These are phyloP conservation scores for Zelostemma sp. DNA, from an alignment of 1,140 invertebrate species.

Conservation along the genomic window DNA sequence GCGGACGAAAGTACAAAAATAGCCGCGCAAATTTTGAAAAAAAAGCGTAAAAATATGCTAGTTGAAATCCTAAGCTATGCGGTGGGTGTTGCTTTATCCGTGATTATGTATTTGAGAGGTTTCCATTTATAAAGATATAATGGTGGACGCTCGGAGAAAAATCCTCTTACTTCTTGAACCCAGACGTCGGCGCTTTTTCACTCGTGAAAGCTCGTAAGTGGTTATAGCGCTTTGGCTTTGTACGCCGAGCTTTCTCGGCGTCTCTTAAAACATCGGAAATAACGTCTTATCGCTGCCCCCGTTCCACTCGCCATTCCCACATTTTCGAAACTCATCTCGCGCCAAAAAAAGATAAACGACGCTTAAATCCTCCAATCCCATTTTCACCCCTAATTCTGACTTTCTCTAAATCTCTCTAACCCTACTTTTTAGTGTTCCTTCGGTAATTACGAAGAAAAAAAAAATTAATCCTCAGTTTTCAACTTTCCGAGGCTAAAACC, in stretches of 20 bases:
- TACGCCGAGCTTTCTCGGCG: conserved; percentile 43
- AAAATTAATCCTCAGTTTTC: too few species aligned
- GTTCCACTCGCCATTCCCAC: conserved; percentile 21
- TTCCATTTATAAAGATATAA: conserved; percentile 59
- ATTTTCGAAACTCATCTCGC: conserved; percentile 7
- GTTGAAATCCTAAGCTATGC: conserved; percentile 28
- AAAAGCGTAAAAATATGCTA: too few species aligned
- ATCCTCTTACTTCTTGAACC: conserved; percentile 52
- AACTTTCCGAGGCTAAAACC: too few species aligned
- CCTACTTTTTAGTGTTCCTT: too few species aligned
- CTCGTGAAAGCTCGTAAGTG: conserved; percentile 54
- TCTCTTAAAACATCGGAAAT: conserved; percentile 49
- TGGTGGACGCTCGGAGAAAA: conserved; percentile 49
- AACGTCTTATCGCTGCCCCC: conserved; percentile 40
- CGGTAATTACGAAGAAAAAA: too few species aligned
- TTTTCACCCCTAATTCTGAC: too few species aligned
- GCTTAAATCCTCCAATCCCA: not conserved
- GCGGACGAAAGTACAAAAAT: too few species aligned
- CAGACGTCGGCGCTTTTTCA: conserved; percentile 48
- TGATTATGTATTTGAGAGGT: conserved; percentile 49
- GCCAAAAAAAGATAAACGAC: not conserved
- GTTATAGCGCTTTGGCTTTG: conserved; percentile 54
- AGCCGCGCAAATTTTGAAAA: too few species aligned
- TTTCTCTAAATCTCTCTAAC: too few species aligned
- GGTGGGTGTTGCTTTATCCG: conserved; percentile 25